Percentiles rank a stretch among this genome's conserved stretches.
Evolutionary conservation across 2,797 vertebrate species (phyloP).

Genomic region (Falco columbarius): DNA sequence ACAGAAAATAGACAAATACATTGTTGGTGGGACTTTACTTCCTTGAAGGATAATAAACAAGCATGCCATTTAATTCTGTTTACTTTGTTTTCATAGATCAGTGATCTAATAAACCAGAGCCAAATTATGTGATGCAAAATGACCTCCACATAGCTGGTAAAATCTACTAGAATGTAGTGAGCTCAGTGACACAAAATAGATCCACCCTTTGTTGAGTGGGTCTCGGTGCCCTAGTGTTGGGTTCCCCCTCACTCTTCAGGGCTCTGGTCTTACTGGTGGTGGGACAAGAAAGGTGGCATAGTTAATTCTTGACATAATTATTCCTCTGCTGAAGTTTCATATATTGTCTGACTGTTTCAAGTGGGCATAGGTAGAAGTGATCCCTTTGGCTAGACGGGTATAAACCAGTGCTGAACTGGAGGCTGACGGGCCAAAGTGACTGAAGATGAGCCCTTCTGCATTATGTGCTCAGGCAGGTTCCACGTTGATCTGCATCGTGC

Average conservation of each 20-base stretch:
- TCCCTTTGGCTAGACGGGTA: neutral
- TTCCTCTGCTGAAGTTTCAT: neutral
- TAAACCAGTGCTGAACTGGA: neutral
- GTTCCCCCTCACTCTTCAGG: neutral
- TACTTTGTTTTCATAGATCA: constrained; percentile 24
- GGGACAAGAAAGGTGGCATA: neutral
- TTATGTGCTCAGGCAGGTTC: neutral
- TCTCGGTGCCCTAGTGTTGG: neutral
- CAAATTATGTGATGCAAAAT: neutral
- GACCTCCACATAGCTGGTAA: neutral
- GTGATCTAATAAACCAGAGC: neutral
- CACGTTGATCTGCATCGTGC: accelerated
- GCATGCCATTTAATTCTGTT: constrained; percentile 19
- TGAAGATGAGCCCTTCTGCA: neutral
- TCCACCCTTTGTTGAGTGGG: neutral
- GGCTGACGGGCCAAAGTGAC: neutral
- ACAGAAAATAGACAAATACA: constrained; percentile 25
- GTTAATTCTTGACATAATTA: neutral
- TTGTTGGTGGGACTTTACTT: constrained; percentile 11
- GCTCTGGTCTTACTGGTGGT: neutral
- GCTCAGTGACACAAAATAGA: neutral
- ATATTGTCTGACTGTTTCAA: neutral
- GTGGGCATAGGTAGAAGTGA: neutral
- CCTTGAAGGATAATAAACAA: constrained; percentile 47
- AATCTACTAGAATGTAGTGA: neutral